Percentiles rank a stretch among this genome's conserved stretches.
Evolutionary conservation across 1,140 invertebrate species (phyloP).

Genomic region (Brachionus manjavacas): DNA sequence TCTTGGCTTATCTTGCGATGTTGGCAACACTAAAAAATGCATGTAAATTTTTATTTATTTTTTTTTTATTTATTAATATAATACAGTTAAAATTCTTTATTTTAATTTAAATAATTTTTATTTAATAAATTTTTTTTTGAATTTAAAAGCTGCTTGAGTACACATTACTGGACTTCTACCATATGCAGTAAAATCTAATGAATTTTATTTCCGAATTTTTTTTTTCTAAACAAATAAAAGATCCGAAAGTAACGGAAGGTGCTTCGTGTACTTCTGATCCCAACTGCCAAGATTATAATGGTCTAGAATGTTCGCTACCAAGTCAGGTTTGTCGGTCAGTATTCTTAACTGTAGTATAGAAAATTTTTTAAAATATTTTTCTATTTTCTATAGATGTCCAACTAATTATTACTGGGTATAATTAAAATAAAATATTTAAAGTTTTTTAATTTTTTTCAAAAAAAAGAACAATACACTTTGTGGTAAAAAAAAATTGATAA

Average conservation of each 20-base stretch:
- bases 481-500: not conserved
- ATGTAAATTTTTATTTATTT: constrained; percentile 16
- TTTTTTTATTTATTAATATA: too few relatives aligned
- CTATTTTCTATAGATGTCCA: not conserved
- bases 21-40: not conserved
- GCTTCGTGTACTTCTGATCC: not conserved
- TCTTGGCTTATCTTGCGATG: not conserved
- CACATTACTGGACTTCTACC: not conserved
- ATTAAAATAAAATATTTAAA: not conserved
- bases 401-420: constrained; percentile 20
- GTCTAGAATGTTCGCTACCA: not conserved
- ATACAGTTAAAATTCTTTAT: too few relatives aligned
- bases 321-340: not conserved
- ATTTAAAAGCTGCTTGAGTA: not conserved
- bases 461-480: constrained; percentile 10
- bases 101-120: too few relatives aligned
- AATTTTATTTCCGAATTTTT: not conserved
- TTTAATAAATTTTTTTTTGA: too few relatives aligned
- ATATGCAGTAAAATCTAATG: not conserved
- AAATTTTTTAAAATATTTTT: not conserved
- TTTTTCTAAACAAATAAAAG: not conserved
- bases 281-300: constrained; percentile 25
- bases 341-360: not conserved
- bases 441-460: not conserved
- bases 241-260: not conserved